Percentiles rank a stretch among this genome's conserved stretches.
Evolutionary conservation across 2,113 vertebrate genomes (phyloP).

Genomic region (Urocynchramus pylzowi): DNA sequence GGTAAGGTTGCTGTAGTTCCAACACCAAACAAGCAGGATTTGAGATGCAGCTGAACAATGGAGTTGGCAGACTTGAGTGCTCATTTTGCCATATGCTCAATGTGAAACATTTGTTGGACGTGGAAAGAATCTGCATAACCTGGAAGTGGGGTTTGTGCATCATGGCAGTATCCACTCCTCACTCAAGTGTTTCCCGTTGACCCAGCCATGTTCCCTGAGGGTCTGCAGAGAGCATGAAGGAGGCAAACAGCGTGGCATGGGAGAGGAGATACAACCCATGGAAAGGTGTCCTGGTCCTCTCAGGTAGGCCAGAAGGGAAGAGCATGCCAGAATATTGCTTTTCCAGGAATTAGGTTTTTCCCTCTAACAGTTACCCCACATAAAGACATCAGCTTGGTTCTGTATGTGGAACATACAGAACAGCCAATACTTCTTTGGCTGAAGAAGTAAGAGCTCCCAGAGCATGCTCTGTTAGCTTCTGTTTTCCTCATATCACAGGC

Average conservation of each 20-base stretch:
- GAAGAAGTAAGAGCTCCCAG: not conserved
- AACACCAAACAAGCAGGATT: not conserved
- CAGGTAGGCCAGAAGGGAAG: not conserved
- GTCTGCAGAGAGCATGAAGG: not conserved
- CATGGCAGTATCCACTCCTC: not conserved
- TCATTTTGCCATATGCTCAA: not conserved
- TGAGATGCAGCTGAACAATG: slow-evolving; percentile 5
- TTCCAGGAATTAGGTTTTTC: not conserved
- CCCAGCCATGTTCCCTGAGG: not conserved
- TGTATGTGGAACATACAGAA: no score
- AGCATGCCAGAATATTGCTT: not conserved
- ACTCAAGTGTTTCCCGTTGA: not conserved
- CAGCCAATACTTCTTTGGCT: no score
- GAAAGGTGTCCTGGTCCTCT: not conserved
- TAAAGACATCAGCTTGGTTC: not conserved
- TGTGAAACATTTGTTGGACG: not conserved
- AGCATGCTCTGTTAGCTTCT: not conserved
- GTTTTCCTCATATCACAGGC: not conserved
- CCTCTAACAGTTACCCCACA: not conserved
- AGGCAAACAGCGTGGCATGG: not conserved
- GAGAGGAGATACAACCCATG: not conserved
- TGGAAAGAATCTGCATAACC: not conserved
- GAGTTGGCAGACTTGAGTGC: not conserved
- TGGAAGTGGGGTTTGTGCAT: not conserved
- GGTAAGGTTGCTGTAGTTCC: not conserved